Evolutionary conservation across 2,888 invertebrate species (phyloP).

Genomic region (Oeneis ivallda): DNA sequence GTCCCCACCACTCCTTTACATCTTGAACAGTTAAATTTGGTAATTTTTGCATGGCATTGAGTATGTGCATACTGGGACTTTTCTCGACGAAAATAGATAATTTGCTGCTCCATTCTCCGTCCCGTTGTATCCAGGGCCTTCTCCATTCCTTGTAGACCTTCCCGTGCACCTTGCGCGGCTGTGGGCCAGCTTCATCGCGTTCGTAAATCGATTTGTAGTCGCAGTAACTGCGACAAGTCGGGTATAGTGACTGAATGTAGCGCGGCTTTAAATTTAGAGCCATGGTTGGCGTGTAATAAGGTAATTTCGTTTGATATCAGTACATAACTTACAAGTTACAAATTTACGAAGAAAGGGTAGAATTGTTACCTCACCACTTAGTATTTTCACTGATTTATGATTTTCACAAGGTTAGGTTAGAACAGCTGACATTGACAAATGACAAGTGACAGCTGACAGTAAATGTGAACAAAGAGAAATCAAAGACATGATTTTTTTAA

Average conservation of each 20-base stretch:
- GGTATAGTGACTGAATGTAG: constrained; percentile 36
- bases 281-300: constrained; percentile 43
- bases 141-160: constrained; percentile 82
- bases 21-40: constrained; percentile 76
- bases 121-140: constrained; percentile 81
- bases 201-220: constrained; percentile 66
- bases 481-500: no score
- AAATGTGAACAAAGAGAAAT: no score
- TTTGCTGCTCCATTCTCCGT: constrained; percentile 81
- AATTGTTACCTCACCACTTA: no score
- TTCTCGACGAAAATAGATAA: constrained; percentile 79
- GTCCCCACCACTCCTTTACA: constrained; percentile 81
- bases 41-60: constrained; percentile 71
- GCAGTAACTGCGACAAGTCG: constrained; percentile 57
- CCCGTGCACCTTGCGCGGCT: constrained; percentile 59
- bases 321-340: neutral
- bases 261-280: constrained; percentile 50
- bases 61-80: constrained; percentile 64
- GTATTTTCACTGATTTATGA: no score
- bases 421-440: no score
- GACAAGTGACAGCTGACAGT: no score
- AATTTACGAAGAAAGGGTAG: neutral
- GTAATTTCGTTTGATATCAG: neutral
- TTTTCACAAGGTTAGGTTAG: no score
- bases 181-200: constrained; percentile 61